These are phyloP conservation scores for Smithornis capensis DNA, from an alignment of 2,113 vertebrate species.

Conservation along the genomic window DNA sequence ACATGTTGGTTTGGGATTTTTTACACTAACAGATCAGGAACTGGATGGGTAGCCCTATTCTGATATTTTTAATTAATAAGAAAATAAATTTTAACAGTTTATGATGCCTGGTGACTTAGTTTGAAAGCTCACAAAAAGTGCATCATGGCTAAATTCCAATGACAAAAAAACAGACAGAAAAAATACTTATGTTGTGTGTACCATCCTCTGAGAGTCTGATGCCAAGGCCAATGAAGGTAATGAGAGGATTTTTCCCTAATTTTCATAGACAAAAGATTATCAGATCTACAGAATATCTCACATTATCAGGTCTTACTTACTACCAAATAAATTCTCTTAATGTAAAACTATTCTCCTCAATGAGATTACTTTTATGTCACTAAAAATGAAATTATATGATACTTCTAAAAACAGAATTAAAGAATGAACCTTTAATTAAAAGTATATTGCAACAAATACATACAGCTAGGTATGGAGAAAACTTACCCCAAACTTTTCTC, in stretches of 20 bases:
- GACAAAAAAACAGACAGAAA: neutral
- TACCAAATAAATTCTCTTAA: neutral
- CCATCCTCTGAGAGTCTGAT: neutral
- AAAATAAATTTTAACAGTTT: neutral
- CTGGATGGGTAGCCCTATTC: neutral
- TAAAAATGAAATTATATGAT: neutral
- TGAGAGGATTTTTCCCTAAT: neutral
- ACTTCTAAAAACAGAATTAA: neutral
- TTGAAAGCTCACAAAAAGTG: neutral
- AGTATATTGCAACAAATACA: neutral
- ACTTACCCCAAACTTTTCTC: neutral
- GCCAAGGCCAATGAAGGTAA: neutral
- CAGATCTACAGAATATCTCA: neutral
- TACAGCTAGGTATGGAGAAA: neutral
- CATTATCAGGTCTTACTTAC: neutral
- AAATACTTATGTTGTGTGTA: neutral
- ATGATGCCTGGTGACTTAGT: neutral
- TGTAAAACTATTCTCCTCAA: neutral
- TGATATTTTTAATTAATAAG: neutral
- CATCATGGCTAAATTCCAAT: neutral
- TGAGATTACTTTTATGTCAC: neutral
- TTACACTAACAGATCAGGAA: neutral
- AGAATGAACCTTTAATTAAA: neutral
- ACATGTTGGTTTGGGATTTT: accelerated
- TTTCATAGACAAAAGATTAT: neutral